Conservation (phyloP, 1,140 invertebrate species). For the Spodoptera litura region DNA sequence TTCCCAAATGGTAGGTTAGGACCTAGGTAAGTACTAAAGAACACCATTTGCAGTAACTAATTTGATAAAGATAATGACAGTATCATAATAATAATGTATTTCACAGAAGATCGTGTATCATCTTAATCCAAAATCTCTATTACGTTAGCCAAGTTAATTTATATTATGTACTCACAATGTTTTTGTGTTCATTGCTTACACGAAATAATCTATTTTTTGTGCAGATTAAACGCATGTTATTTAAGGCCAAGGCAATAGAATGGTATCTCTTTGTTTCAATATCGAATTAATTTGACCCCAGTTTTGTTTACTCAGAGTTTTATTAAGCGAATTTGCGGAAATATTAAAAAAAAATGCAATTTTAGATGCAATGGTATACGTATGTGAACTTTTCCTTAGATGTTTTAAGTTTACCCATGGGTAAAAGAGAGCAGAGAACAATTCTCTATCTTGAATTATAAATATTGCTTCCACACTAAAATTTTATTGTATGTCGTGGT, state of each 20-base stretch:
- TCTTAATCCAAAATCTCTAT: slow-evolving; percentile 15
- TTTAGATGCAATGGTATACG: too few species aligned
- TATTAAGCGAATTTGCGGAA: too few species aligned
- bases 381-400: too few species aligned
- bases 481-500: too few species aligned
- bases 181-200: slow-evolving; percentile 4
- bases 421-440: too few species aligned
- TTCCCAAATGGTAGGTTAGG: too few species aligned
- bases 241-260: slow-evolving; percentile 28
- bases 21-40: too few species aligned
- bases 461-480: too few species aligned
- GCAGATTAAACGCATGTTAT: slow-evolving; percentile 33
- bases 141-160: slow-evolving; percentile 27
- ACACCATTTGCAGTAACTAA: background rate
- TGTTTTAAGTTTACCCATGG: too few species aligned
- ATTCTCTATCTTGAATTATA: too few species aligned
- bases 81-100: background rate
- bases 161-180: background rate
- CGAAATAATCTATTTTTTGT: slow-evolving; percentile 39
- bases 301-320: background rate
- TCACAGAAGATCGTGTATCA: background rate
- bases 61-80: slow-evolving; percentile 8
- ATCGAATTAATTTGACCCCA: background rate
- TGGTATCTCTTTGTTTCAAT: slow-evolving; percentile 26
- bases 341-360: too few species aligned